A percentile compares a stretch with the other conserved stretches of the same genome.
phyloP scores from a whole-genome alignment of 2,888 invertebrate species.

The Sclerodermus sp. region DNA sequence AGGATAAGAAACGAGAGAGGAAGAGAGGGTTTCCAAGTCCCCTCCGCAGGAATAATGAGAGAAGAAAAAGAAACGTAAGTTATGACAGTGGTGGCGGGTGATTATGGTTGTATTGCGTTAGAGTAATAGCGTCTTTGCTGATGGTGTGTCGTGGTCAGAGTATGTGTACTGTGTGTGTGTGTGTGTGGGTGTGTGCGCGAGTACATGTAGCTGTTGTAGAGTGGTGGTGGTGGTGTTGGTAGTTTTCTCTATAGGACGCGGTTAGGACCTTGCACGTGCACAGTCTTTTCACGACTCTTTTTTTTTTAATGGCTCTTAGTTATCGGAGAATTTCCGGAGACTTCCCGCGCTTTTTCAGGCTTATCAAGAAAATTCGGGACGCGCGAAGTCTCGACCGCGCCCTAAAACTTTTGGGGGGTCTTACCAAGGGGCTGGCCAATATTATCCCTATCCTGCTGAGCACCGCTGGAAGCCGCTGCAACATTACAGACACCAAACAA shows the following conservation, averaged over 20 bases:
- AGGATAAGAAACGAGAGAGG: neutral
- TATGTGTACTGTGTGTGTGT: neutral
- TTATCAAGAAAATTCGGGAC: slow-evolving; percentile 13
- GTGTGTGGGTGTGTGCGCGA: slow-evolving; percentile 5
- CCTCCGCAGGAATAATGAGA: no score
- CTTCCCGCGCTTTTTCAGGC: neutral
- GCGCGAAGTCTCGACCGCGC: slow-evolving; percentile 36
- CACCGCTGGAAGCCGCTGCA: slow-evolving; percentile 93
- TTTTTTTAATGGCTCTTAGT: neutral
- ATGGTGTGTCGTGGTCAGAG: no score
- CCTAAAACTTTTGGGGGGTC: slow-evolving; percentile 56
- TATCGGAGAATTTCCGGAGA: neutral
- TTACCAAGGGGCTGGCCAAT: slow-evolving; percentile 95
- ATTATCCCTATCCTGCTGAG: slow-evolving; percentile 95
- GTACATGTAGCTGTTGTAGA: no score
- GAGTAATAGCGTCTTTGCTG: no score
- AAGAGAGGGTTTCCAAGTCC: no score
- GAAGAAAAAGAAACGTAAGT: slow-evolving; percentile 14
- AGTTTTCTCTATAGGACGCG: slow-evolving; percentile 24
- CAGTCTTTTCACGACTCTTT: neutral
- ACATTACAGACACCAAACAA: slow-evolving; percentile 59
- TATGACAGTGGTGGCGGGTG: no score
- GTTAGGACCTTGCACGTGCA: slow-evolving; percentile 33
- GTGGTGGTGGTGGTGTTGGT: no score
- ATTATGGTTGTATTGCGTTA: no score